These are phyloP conservation scores for Leptinotarsa haldemani DNA, from an alignment of 2,888 invertebrate species.

Conservation along the genomic window DNA sequence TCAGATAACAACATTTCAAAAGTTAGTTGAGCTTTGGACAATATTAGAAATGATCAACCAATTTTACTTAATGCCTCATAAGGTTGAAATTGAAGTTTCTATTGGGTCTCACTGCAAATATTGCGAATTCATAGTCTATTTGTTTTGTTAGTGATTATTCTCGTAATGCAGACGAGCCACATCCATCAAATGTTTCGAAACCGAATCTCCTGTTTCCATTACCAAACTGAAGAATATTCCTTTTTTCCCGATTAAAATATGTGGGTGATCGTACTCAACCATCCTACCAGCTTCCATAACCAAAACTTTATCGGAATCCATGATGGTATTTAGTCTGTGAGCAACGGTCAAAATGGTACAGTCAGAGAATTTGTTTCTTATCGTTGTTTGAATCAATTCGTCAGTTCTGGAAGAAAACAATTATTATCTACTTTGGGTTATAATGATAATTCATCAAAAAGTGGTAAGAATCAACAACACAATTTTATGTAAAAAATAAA, in stretches of 20 bases:
- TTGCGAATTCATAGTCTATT: too few species aligned
- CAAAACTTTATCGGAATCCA: slow-evolving; percentile 58
- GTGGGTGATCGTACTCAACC: slow-evolving; percentile 83
- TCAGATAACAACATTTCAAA: too few species aligned
- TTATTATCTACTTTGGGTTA: neutral
- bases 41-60: too few species aligned
- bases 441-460: too few species aligned
- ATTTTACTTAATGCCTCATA: too few species aligned
- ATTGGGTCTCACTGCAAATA: too few species aligned
- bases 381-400: slow-evolving; percentile 3
- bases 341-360: neutral
- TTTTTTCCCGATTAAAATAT: slow-evolving; percentile 71
- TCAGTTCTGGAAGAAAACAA: neutral
- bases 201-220: slow-evolving; percentile 1
- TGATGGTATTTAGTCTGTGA: neutral
- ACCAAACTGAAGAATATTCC: slow-evolving; percentile 1
- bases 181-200: neutral
- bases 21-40: too few species aligned
- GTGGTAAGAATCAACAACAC: too few species aligned
- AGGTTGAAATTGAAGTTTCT: too few species aligned
- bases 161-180: slow-evolving; percentile 44
- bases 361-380: neutral
- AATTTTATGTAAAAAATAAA: too few species aligned
- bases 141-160: neutral
- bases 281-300: slow-evolving; percentile 86